A percentile compares a stretch with the other conserved stretches of the same genome.
phyloP scores from a whole-genome alignment of 2,797 vertebrate species.

The Gymnothorax reevesii region DNA sequence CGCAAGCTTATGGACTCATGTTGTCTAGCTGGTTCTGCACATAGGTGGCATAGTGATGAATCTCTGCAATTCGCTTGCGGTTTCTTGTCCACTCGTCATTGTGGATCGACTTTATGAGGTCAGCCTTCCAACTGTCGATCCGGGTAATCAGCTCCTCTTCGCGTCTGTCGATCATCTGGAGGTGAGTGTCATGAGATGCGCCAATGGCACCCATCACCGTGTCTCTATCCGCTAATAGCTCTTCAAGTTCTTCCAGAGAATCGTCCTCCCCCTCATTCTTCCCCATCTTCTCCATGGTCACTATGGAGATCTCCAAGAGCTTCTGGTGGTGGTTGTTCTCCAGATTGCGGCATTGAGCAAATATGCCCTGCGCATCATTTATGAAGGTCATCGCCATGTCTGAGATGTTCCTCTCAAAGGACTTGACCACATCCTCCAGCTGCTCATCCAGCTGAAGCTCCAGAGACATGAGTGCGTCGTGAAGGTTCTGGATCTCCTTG shows the following conservation, averaged over 20 bases:
- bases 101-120: constrained; percentile 71
- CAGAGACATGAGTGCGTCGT: constrained; percentile 71
- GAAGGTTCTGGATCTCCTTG: constrained; percentile 68
- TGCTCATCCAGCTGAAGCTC: constrained; percentile 79
- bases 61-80: constrained; percentile 71
- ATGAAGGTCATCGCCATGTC: constrained; percentile 73
- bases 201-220: constrained; percentile 67
- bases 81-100: constrained; percentile 71
- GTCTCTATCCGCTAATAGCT: constrained; percentile 84
- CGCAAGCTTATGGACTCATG: not conserved
- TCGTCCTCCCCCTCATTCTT: constrained; percentile 68
- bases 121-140: constrained; percentile 70
- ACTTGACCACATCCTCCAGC: constrained; percentile 80
- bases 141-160: constrained; percentile 80
- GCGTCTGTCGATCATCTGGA: constrained; percentile 79
- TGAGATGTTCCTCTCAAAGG: constrained; percentile 77
- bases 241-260: constrained; percentile 69
- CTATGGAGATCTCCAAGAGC: constrained; percentile 65
- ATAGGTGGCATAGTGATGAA: constrained; percentile 68
- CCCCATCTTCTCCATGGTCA: constrained; percentile 64
- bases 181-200: constrained; percentile 74
- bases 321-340: constrained; percentile 82
- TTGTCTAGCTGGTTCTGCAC: constrained; percentile 66
- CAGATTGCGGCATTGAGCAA: constrained; percentile 80
- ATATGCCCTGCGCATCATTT: constrained; percentile 77